phyloP scores from a whole-genome alignment of 2,113 vertebrate species.

The Xyliphius kryptos region DNA sequence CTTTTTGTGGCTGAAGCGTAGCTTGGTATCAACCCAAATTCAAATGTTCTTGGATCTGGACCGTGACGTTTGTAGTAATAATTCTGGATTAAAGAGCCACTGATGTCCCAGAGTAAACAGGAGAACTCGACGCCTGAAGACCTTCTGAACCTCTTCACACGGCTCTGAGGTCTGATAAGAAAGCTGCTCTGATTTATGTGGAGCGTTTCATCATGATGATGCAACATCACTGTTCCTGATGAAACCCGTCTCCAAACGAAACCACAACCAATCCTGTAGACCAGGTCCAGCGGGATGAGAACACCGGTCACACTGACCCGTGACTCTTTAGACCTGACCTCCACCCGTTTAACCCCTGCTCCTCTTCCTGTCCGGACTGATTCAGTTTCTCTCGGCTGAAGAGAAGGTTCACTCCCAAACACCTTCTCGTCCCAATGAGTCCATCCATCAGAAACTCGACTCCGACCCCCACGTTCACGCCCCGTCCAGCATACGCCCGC shows the following conservation, averaged over 20 bases:
- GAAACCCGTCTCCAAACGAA: background rate
- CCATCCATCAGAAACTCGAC: constrained; percentile 31
- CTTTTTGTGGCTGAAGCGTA: too few relatives aligned
- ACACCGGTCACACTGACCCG: constrained; percentile 28
- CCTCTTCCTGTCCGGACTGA: constrained; percentile 40
- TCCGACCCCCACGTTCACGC: constrained; percentile 1
- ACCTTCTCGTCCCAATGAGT: constrained; percentile 16
- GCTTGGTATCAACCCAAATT: too few relatives aligned
- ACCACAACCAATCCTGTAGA: background rate
- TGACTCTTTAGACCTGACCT: background rate
- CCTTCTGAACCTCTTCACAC: too few relatives aligned
- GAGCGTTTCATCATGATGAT: background rate
- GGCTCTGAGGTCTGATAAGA: background rate
- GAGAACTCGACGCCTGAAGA: background rate
- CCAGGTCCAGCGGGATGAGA: background rate
- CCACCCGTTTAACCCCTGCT: constrained; percentile 9
- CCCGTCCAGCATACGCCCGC: constrained; percentile 2
- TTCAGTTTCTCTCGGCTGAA: background rate
- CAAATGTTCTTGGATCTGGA: too few relatives aligned
- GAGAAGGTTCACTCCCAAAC: constrained; percentile 22
- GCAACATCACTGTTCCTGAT: background rate
- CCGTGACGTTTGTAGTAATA: too few relatives aligned
- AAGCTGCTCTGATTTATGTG: background rate
- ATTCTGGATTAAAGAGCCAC: too few relatives aligned
- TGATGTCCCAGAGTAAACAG: too few relatives aligned